Evolutionary conservation across 64 coral and sea anemone genomes (phyloP).

Genomic region (Dendronephthya gigantea): DNA sequence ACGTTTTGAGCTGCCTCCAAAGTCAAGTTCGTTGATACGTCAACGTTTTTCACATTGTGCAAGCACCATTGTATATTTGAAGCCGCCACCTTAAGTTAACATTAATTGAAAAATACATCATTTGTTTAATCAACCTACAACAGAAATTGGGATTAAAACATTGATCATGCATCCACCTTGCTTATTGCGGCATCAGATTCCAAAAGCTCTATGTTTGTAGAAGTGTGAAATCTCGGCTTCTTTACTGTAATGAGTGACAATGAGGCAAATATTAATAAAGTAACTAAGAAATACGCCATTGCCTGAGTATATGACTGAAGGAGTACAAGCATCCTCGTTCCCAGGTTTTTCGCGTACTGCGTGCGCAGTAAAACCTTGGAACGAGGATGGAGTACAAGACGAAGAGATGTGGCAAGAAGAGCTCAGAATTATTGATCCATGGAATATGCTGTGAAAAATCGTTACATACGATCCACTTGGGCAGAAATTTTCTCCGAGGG

Average conservation of each 20-base stretch:
- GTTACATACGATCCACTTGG: background rate
- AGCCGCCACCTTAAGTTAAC: background rate
- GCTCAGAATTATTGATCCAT: background rate
- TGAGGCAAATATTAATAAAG: no score
- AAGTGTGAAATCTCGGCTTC: background rate
- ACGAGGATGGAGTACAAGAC: no score
- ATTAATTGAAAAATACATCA: background rate
- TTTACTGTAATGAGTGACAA: no score
- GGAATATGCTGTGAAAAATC: background rate
- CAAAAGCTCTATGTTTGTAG: background rate
- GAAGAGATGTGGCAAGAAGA: no score
- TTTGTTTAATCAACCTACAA: background rate
- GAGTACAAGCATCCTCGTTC: no score
- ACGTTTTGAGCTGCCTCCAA: background rate
- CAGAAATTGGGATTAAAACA: background rate
- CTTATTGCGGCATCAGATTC: background rate
- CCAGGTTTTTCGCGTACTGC: no score
- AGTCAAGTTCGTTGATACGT: background rate
- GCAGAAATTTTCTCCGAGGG: background rate
- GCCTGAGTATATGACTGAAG: no score
- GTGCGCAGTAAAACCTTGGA: no score
- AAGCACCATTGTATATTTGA: background rate
- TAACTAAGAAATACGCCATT: background rate
- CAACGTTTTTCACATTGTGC: background rate
- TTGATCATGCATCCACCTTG: background rate